phyloP scores from a whole-genome alignment of 2,888 invertebrate species.

The Tetragnatha montana region DNA sequence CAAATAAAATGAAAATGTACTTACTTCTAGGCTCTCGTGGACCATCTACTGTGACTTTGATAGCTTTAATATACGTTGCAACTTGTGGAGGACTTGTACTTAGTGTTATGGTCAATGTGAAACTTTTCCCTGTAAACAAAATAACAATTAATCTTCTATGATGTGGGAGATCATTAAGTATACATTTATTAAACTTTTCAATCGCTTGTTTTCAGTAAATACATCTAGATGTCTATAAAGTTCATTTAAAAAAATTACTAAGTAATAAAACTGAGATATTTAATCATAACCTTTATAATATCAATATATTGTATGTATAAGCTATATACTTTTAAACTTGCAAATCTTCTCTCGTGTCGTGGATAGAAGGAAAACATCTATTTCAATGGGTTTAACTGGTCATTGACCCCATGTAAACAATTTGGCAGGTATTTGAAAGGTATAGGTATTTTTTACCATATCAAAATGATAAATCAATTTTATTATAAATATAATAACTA shows the following conservation, averaged over 20 bases:
- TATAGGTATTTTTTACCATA: too few relatives aligned
- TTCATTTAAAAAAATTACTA: too few relatives aligned
- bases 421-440: too few relatives aligned
- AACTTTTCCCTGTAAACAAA: constrained; percentile 90
- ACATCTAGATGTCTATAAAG: too few relatives aligned
- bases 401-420: too few relatives aligned
- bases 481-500: too few relatives aligned
- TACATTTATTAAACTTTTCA: neutral
- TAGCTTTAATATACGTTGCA: constrained; percentile 95
- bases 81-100: constrained; percentile 95
- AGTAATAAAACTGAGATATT: neutral
- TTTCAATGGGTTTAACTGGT: too few relatives aligned
- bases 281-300: neutral
- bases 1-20: constrained; percentile 4
- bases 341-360: too few relatives aligned
- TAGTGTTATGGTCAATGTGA: constrained; percentile 96
- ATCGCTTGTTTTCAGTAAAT: neutral
- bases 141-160: neutral
- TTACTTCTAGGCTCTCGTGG: constrained; percentile 94
- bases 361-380: too few relatives aligned
- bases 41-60: constrained; percentile 99
- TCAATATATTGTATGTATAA: neutral
- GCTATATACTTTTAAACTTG: too few relatives aligned
- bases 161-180: neutral
- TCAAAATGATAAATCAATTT: too few relatives aligned